Evolutionary conservation across 2,797 vertebrate species (phyloP).

Genomic region (Ciconia nigra): DNA sequence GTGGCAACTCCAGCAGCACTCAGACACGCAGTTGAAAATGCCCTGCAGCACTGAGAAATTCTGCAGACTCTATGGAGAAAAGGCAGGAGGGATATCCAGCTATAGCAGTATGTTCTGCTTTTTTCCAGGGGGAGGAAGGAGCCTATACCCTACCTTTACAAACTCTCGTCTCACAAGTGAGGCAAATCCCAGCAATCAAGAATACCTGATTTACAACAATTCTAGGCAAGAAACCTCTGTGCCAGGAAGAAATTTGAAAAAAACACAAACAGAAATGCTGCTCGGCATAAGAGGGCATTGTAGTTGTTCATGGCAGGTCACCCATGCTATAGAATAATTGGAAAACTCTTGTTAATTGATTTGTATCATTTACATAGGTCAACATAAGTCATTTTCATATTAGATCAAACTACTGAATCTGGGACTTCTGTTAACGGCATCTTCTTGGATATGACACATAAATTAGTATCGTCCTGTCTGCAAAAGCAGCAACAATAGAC

Average conservation of each 20-base stretch:
- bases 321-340: background rate
- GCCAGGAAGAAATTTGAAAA: background rate
- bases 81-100: background rate
- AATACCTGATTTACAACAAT: background rate
- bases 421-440: background rate
- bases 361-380: background rate
- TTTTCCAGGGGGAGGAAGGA: background rate
- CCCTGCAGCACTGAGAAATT: constrained; percentile 25
- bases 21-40: background rate
- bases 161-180: background rate
- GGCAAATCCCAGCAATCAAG: background rate
- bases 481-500: background rate
- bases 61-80: background rate
- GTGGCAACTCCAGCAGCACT: constrained; percentile 4
- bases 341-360: background rate
- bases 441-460: background rate
- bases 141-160: background rate
- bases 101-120: background rate
- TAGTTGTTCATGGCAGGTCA: background rate
- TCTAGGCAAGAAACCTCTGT: background rate
- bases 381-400: background rate
- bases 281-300: background rate
- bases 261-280: background rate
- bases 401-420: background rate
- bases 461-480: background rate